Base-by-base conservation (phyloP, 2,797 vertebrate genomes). In the Rhinichthys osculus region DNA sequence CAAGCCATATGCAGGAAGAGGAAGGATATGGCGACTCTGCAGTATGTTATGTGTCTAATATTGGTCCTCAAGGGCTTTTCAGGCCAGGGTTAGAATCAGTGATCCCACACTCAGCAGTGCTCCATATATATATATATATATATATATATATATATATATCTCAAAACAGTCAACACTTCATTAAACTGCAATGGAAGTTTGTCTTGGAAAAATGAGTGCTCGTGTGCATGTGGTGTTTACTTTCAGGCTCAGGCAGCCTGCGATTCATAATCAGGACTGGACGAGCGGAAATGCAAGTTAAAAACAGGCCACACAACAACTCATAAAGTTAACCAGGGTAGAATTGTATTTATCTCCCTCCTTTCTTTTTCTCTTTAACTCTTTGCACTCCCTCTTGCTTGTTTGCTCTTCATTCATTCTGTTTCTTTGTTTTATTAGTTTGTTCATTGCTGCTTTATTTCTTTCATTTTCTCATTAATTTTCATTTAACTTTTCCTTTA, bases 31-130 rank as follows among this genome's bases (percentile, higher is more conserved):
- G 30, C 16, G 3, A 54, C 23, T 67, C 30, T 83, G 57, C 72
- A 52, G 57, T 10, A 3, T 54, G 70, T 69, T 69, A 57, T n/a
- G 4, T 10, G 27, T 78, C 38, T 70, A 78, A 78, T 69, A 57
- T 78, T 62, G 54, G 66, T 72, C 50, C 52, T 69, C 6, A 21
- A 84, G 72, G 59, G 33, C 50, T 72, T 73, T 80, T 13, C 44
- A 47, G 13, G 11, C 13, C 38, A 78, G 83, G 27, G 4, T 40
- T 73, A 42, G 57, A 79, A 66, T 73, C 64, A 47, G 64, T 70
- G 64, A 78, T 78, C 27, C 30, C 19, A 23, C 35, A 50, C 21
- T 44, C 38, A 79, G 38, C 72, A 85, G 67, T 30, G 2, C 40
- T 79, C 16, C 69, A 64, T 44, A 2, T 42, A 8, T 42, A 1